Evolutionary conservation across 1,140 invertebrate species (phyloP), one percentile per base, ranked within the genome.

Genomic region (Cherax quadricarinatus): DNA sequence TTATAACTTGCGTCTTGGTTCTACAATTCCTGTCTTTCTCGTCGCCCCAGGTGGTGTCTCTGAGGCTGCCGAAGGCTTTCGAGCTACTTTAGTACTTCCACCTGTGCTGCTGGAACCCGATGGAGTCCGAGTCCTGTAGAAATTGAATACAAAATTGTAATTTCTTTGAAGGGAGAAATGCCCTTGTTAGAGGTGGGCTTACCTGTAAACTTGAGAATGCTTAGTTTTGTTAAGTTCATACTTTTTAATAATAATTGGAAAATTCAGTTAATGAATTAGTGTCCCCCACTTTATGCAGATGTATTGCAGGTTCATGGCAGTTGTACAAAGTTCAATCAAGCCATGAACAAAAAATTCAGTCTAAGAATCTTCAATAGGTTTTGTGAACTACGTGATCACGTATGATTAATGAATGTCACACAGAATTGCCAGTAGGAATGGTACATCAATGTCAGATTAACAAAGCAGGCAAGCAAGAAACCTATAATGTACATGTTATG

Each of bases 21-120:
- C 92, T 49, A 87, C 84, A 62, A 93, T 93, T 82, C 92, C 92
- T 18, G 88, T 93, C 70, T 94, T 94, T 53, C 94, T 90, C 18
- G 94, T 53, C 14, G 95, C 94, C 51, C 95, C 95, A 18, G 96
- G 96, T 12, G 96, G 95, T 1, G 96, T 96, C 80, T 96, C 96
- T 0, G 97, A 97, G 3, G 96, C 96, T 93, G 96, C 96, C 4
- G 97, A 97, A 66, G 96, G 95, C 94, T 96, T 96, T 70, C 96
- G 95, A 41, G 96, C 94, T n/a, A 97, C 94, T 93, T 96, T 96
- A 53, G 96, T 95, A n/a, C 96, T 96, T 14, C 96, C 96, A 12
- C 96, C 96, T 93, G 95, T 95, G 94, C 96, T 95, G 12, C 96
- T 96, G 30, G 96, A 95, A 83, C 92, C 93, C 88, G 93, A 94